phyloP scores from a whole-genome alignment of 1,140 invertebrate genomes.

The Anoplophora glabripennis region DNA sequence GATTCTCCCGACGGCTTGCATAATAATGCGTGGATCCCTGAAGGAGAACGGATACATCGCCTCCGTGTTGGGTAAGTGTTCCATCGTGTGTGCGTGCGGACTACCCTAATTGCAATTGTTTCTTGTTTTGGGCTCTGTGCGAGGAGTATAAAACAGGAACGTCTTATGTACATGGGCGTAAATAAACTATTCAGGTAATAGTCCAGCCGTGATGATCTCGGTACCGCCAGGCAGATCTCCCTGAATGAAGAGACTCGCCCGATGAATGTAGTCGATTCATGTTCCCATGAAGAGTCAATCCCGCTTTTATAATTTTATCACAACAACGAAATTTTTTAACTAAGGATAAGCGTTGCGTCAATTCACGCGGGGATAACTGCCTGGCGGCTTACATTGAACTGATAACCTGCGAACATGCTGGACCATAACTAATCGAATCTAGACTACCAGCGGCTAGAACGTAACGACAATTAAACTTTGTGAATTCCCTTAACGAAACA shows the following conservation, averaged over 20 bases:
- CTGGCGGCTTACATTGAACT: too few species aligned
- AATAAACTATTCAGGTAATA: constrained; percentile 10
- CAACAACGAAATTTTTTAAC: too few species aligned
- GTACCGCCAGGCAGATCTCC: too few species aligned
- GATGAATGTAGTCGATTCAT: too few species aligned
- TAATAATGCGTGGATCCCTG: constrained; percentile 32
- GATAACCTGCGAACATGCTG: neutral
- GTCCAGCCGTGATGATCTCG: neutral
- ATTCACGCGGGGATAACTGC: too few species aligned
- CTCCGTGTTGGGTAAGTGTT: constrained; percentile 15
- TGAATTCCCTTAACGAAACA: too few species aligned
- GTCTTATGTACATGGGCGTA: constrained; percentile 36
- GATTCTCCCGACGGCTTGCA: constrained; percentile 28
- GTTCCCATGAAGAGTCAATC: too few species aligned
- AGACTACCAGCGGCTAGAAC: constrained; percentile 28
- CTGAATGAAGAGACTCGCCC: too few species aligned
- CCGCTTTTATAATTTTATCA: too few species aligned
- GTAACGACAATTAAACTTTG: constrained; percentile 26
- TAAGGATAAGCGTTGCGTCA: too few species aligned
- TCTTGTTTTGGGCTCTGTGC: constrained; percentile 25
- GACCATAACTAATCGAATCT: constrained; percentile 17
- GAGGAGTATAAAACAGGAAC: constrained; percentile 45
- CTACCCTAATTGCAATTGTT: constrained; percentile 37
- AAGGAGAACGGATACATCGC: constrained; percentile 19
- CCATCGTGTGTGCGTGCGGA: constrained; percentile 28